Conservation (phyloP, 1,140 invertebrate species). For the Philotrypesis tridentata region DNA sequence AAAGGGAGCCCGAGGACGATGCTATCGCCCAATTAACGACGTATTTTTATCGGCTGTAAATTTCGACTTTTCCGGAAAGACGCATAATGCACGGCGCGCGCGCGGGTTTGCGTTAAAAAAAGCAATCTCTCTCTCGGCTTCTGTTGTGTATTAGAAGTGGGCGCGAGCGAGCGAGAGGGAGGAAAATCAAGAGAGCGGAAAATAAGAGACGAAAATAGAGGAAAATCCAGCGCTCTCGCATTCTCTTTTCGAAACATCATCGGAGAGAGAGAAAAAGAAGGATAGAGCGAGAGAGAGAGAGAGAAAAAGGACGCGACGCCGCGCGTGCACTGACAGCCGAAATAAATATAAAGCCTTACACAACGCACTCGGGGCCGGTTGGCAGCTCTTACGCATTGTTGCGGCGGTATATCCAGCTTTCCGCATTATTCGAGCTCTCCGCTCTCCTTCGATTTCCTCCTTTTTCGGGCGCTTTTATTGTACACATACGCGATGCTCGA, state of each 20-base stretch:
- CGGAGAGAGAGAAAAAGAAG: not conserved
- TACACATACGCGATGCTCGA: too few relatives aligned
- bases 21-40: not conserved
- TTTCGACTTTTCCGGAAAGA: not conserved
- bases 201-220: not conserved
- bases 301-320: not conserved
- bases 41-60: not conserved
- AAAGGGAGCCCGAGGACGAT: too few relatives aligned
- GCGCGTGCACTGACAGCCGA: not conserved
- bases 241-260: not conserved
- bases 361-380: too few relatives aligned
- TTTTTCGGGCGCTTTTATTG: not conserved
- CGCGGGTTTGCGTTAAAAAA: not conserved
- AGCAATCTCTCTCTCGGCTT: too few relatives aligned
- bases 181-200: not conserved
- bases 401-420: not conserved
- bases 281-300: not conserved
- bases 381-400: slow-evolving; percentile 8
- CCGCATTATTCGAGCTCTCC: not conserved
- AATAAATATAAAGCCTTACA: slow-evolving; percentile 12
- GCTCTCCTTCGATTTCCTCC: not conserved
- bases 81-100: too few relatives aligned
- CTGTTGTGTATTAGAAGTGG: too few relatives aligned
- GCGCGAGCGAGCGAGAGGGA: not conserved
- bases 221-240: not conserved